phyloP scores from a whole-genome alignment of 1,140 invertebrate genomes.

The Magallana angulata region DNA sequence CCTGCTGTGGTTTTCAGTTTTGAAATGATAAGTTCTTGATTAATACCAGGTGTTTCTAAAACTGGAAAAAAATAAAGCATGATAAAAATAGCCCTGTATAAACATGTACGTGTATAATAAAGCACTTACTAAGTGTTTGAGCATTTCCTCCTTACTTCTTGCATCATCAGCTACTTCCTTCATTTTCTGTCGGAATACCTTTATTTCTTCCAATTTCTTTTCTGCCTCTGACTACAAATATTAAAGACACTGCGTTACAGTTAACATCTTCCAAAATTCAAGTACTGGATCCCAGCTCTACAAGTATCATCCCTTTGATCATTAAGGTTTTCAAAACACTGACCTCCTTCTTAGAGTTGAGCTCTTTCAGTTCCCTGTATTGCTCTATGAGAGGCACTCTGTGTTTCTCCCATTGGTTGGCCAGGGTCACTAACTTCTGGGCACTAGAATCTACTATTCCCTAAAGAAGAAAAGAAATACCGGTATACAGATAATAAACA shows the following conservation, averaged over 20 bases:
- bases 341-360: conserved; percentile 83
- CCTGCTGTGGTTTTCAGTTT: no score
- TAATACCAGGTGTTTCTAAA: no score
- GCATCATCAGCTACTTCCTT: conserved; percentile 81
- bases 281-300: no score
- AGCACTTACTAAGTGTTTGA: conserved; percentile 79
- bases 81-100: no score
- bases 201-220: conserved; percentile 80
- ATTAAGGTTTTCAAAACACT: no score
- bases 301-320: no score
- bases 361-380: conserved; percentile 83
- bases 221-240: conserved; percentile 80
- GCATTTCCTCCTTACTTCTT: conserved; percentile 80
- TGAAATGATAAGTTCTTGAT: no score
- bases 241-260: no score
- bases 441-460: conserved; percentile 83
- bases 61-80: no score
- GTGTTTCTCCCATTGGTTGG: conserved; percentile 86
- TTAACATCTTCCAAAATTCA: no score
- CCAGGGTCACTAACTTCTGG: conserved; percentile 83
- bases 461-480: conserved; percentile 70
- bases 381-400: conserved; percentile 84
- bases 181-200: conserved; percentile 79
- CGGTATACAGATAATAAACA: no score
- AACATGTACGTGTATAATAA: no score